Base-by-base conservation (phyloP, 2,797 vertebrate genomes). In the Pogoniulus pusillus region DNA sequence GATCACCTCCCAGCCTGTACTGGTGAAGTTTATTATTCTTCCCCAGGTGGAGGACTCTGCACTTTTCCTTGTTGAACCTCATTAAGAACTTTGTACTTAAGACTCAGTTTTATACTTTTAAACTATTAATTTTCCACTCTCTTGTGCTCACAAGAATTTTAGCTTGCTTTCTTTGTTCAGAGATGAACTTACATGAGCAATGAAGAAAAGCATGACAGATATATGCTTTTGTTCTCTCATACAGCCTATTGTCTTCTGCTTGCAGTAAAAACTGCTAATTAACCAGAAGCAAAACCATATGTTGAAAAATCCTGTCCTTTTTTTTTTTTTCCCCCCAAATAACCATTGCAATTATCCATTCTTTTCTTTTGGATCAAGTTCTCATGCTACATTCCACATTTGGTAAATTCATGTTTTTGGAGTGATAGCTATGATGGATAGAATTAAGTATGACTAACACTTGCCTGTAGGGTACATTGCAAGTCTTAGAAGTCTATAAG, bases 251-350 rank as follows among this genome's bases (percentile, higher is more conserved):
- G 65, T 63, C 87, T 91, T 90, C 35, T 39, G n/a, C 80, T 66
- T 78, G 60, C 75, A 94, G 37, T 26, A 85, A 59, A 93, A 93
- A 72, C 29, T 74, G 43, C 32, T 93, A 82, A 84, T 83, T 74
- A 87, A 76, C n/a, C 63, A 87, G 32, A 94, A 91, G 32, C 17
- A 91, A 94, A 94, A 39, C 49, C 37, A 7, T 72, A 82, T 77
- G 80, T 49, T 84, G 29, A 74, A 83, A 85, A 83, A 82, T 34
- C 30, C 24, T 7, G 1, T 14, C 14, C 13, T 19, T 45, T 47
- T 45, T 47, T 35, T 76, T 63, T 65, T 47, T 57, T 49, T 47
- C 39, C 72, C 58, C 69, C 43, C 49, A 4, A 73, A 43, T 20
- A 16, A 54, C 41, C 47, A 49, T 24, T 54, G 23, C 20, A 88